Percentiles rank a stretch among this genome's conserved stretches.
Conservation (phyloP, 2,888 invertebrate genomes). For the Hirtodrosophila trivittata region DNA sequence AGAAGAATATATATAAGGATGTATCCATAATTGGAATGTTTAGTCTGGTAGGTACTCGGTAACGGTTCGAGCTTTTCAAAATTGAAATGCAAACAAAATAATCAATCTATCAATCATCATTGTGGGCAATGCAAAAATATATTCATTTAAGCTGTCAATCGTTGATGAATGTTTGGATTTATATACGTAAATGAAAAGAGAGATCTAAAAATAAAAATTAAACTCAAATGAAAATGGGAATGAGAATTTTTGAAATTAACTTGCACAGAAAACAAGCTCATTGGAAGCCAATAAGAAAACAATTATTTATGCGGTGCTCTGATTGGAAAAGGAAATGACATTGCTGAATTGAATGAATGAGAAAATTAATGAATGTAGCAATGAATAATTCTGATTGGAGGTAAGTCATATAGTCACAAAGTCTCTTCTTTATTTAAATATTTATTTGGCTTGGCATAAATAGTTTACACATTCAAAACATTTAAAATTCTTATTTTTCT, state of each 20-base stretch:
- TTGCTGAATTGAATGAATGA: neutral
- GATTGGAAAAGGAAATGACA: conserved; percentile 23
- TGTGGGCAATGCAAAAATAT: conserved; percentile 27
- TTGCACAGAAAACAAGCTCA: conserved; percentile 16
- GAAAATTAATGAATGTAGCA: no score
- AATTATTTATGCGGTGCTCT: conserved; percentile 13
- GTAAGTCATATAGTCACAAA: conserved; percentile 1
- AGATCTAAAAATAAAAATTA: conserved; percentile 27
- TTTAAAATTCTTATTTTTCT: conserved; percentile 61
- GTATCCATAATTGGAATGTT: no score
- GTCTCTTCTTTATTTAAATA: conserved; percentile 45
- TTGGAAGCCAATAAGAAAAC: conserved; percentile 8
- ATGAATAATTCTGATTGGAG: conserved; percentile 3
- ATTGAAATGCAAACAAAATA: conserved; percentile 27
- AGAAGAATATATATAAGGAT: no score
- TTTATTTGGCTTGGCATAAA: conserved; percentile 67
- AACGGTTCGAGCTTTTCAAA: conserved; percentile 5
- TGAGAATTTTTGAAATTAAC: conserved; percentile 7
- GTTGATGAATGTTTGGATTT: conserved; percentile 40
- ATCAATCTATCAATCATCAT: conserved; percentile 58
- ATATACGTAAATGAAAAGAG: conserved; percentile 2
- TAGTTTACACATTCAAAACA: conserved; percentile 73
- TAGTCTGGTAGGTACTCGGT: neutral
- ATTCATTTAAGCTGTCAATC: conserved; percentile 59
- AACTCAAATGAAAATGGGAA: conserved; percentile 12